Evolutionary conservation across 2,888 invertebrate genomes (phyloP), one percentile per base, ranked within the genome.

Genomic region (Spodoptera picta): DNA sequence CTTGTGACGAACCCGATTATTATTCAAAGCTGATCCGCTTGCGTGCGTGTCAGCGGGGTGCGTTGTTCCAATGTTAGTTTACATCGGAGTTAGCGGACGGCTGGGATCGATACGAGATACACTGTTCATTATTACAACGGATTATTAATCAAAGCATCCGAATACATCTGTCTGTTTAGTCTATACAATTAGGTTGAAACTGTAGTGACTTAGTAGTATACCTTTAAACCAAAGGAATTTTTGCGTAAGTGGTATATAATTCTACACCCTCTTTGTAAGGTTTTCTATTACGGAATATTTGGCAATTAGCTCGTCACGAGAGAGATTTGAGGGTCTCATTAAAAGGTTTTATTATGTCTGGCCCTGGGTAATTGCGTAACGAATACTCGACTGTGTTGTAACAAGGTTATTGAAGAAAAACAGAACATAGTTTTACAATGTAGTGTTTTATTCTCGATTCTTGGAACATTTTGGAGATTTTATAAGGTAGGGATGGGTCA

Each of bases 1-100:
- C 77, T 81, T 75, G 77, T 77, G 78, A 65, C 73, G 71, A 73
- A 51, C 62, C 48, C 84, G 79, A 84, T 91, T 91, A 89, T 87
- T 92, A 91, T 92, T 92, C 92, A 88, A 86, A 87, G 87, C 81
- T 80, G 81, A 86, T 84, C 83, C 77, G 77, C 80, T 78, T 78
- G 60, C 62, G 58, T 69, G 64, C 65, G 65, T 79, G 78, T 73
- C 81, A 81, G 81, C 80, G 46, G 54, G 57, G 58, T 59, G 74
- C 65, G 74, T 65, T 61, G 65, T 57, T 43, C 36, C 14, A 51
- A 58, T 47, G 65, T 46, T 49, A 55, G 74, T 65, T 61, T 56
- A 59, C 36, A 53, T 41, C 19, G 41, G 31, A 46, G 55, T 65
- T 63, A 12, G 56, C 31, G 14, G 24, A 45, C 23, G 48, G 14